Base-by-base conservation (phyloP, 1,140 invertebrate species). In the Drosophila bifasciata region DNA sequence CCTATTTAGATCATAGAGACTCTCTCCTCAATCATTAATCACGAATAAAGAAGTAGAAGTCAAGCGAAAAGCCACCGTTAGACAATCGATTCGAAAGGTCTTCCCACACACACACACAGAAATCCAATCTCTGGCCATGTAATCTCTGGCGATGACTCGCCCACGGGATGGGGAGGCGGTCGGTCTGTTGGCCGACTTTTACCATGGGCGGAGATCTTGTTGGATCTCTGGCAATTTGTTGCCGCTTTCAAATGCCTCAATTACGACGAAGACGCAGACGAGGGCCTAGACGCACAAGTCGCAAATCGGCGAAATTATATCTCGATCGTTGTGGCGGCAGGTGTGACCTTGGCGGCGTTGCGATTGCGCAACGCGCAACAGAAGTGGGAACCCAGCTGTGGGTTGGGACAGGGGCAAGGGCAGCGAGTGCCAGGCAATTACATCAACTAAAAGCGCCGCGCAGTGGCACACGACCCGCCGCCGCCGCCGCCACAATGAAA, bases 401-500 rank as follows among this genome's bases (percentile, higher is more conserved):
- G 39, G 36, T 40, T n/a, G 6, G 39, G 36, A 23, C 51, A 93
- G 5, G 41, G 56, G 32, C 51, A 48, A 19, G 23, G 94, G 94
- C 0, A 94, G 28, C 52, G 39, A 40, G 46, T 64, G 56, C 17
- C 61, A 49, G 60, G 25, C 49, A 59, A 74, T 74, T 75, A 75
- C 70, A 67, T 75, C 60, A 59, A 59, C 70, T 75, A 43, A 67
- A 17, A 64, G 60, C 48, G 43, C 9, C n/a, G 17, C 16, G 43
- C 41, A 52, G 32, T 44, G 52, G 67, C 55, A 61, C 50, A 70
- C 55, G 25, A 39, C 28, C 15, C n/a, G 16, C n/a, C n/a, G n/a
- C n/a, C n/a, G n/a, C n/a, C n/a, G n/a, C n/a, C n/a, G n/a, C 2
- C 17, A 19, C 32, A 11, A 36, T 36, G 32, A 36, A 43, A 13